Evolutionary conservation across 2,888 invertebrate species (phyloP), one percentile per base, ranked within the genome.

Genomic region (Clistopyga incitator): DNA sequence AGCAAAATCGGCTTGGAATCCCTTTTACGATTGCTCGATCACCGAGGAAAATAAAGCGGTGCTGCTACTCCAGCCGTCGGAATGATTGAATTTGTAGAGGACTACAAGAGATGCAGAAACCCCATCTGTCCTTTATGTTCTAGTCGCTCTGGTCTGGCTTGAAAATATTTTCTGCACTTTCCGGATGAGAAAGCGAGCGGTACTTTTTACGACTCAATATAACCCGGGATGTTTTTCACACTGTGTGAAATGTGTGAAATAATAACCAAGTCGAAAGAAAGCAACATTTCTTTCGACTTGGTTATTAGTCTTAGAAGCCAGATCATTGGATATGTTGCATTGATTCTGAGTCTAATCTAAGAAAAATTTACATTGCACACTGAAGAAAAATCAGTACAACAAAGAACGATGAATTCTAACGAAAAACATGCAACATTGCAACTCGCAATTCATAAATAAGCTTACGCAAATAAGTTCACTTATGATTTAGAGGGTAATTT

Each of bases 1-100:
- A 65, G 34, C 8, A 20, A 42, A 65, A 65, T 65, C 18, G 2
- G 42, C 42, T 42, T 11, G 64, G 64, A 38, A 65, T 65, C 18
- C 59, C 59, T 64, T 64, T 34, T 64, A 38, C 18, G 18, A 64
- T 13, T 18, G 6, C n/a, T 18, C 20, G 18, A 38, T 65, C 20
- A 20, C 11, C 11, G 23, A 20, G 54, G 1, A 56, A 50, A 56
- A 56, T 56, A 15, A 6, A 56, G 3, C 23, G 3, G 1, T 56
- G 2, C 3, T 15, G 56, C 15, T 25, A 25, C 56, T 56, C 13
- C 23, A 54, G 23, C 23, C 8, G 11, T 6, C 15, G 56, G 56
- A 56, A 25, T 25, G 13, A 56, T 56, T 13, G 56, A 56, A 38
- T 61, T 34, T 61, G n/a, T 29, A n/a, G 61, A 61, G 10, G 38